These are phyloP conservation scores for Asteroscopus sphinx DNA, from an alignment of 2,888 invertebrate species.

Conservation along the genomic window DNA sequence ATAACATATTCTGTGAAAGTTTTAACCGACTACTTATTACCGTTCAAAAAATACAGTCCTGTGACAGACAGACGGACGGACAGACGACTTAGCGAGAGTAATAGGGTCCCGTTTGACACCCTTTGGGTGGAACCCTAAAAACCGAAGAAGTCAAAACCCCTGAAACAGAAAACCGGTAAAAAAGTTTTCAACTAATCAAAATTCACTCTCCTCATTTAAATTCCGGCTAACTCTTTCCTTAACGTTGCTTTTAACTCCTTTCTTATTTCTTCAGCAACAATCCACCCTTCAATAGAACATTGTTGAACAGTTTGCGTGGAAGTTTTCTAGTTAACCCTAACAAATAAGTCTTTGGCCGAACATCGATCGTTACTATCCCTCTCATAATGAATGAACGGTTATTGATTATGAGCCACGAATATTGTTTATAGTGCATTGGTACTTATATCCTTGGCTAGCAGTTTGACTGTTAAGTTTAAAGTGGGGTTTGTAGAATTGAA, in stretches of 20 bases:
- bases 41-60: no score
- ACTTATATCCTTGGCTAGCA: slow-evolving; percentile 10
- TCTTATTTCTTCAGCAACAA: slow-evolving; percentile 45
- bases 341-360: slow-evolving; percentile 42
- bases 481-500: not conserved
- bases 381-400: slow-evolving; percentile 54
- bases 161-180: slow-evolving; percentile 11
- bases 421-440: slow-evolving; percentile 23
- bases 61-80: no score
- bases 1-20: no score
- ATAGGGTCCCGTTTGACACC: no score
- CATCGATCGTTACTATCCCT: slow-evolving; percentile 42
- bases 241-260: slow-evolving; percentile 49
- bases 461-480: slow-evolving; percentile 1
- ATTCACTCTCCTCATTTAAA: slow-evolving; percentile 46
- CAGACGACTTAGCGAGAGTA: no score
- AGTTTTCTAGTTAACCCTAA: slow-evolving; percentile 51
- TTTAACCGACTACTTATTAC: no score
- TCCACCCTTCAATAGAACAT: slow-evolving; percentile 37
- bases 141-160: slow-evolving; percentile 16
- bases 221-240: slow-evolving; percentile 29
- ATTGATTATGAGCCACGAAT: slow-evolving; percentile 48
- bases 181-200: slow-evolving; percentile 43
- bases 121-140: slow-evolving; percentile 16
- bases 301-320: slow-evolving; percentile 49